A percentile compares a stretch with the other conserved stretches of the same genome.
These are phyloP conservation scores for Pentamera pediparva DNA, from an alignment of 53 echinoderm and acorn worm genomes.

Conservation along the genomic window DNA sequence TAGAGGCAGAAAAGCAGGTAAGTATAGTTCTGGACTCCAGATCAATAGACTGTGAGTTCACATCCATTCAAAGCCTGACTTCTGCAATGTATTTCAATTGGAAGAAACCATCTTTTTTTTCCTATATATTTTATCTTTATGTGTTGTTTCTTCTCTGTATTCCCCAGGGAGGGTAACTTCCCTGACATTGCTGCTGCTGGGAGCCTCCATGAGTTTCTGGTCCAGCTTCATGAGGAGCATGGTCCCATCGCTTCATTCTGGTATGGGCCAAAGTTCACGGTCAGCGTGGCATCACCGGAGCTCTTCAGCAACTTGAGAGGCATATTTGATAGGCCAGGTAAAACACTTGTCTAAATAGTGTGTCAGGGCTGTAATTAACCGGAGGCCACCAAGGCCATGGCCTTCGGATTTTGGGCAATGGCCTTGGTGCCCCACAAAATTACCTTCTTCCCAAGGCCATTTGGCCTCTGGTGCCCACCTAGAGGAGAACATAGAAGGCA, in stretches of 20 bases:
- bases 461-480: too few relatives aligned
- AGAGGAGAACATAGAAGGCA: too few relatives aligned
- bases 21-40: too few relatives aligned
- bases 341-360: constrained; percentile 33
- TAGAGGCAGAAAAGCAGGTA: too few relatives aligned
- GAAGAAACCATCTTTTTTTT: background rate
- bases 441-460: too few relatives aligned
- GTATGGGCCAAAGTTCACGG: constrained; percentile 54
- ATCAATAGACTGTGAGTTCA: too few relatives aligned
- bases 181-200: constrained; percentile 78
- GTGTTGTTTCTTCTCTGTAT: background rate
- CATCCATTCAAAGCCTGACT: background rate
- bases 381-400: background rate
- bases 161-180: constrained; percentile 48
- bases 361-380: background rate
- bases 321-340: constrained; percentile 80
- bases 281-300: constrained; percentile 72
- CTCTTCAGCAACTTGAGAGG: constrained; percentile 61
- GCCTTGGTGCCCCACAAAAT: too few relatives aligned
- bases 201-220: constrained; percentile 73
- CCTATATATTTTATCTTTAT: background rate
- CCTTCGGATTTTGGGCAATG: background rate
- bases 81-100: background rate
- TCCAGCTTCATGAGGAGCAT: constrained; percentile 55
- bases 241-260: constrained; percentile 82